Percentiles rank a stretch among this genome's conserved stretches.
These are phyloP conservation scores for Aphidoletes aphidimyza DNA, from an alignment of 2,888 invertebrate species.

Conservation along the genomic window DNA sequence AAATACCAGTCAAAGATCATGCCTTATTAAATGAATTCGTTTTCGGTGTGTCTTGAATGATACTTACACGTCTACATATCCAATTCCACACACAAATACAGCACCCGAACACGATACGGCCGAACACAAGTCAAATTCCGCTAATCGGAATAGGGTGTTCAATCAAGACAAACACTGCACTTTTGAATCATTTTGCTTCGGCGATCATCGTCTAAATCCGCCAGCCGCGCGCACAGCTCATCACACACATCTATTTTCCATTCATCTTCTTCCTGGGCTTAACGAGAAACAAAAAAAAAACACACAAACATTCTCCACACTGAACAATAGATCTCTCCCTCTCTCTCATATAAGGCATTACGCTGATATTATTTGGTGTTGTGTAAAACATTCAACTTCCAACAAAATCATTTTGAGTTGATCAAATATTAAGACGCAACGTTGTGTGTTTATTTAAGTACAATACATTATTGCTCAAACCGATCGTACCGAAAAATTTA, in stretches of 20 bases:
- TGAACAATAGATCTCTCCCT: too few relatives aligned
- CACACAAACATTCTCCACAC: too few relatives aligned
- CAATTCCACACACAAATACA: background rate
- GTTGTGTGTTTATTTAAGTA: background rate
- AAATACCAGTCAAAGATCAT: background rate
- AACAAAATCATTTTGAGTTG: background rate
- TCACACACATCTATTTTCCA: background rate
- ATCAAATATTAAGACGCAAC: conserved; percentile 5
- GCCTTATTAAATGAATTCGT: background rate
- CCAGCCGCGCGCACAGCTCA: background rate
- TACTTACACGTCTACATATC: too few relatives aligned
- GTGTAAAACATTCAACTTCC: background rate
- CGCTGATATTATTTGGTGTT: too few relatives aligned
- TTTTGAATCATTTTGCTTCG: background rate
- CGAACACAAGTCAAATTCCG: background rate
- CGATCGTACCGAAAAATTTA: conserved; percentile 8
- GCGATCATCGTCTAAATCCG: background rate
- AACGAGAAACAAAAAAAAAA: background rate
- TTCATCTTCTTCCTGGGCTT: conserved; percentile 1
- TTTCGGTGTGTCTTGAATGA: background rate
- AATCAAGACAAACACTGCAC: conserved; percentile 17
- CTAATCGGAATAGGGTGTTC: background rate
- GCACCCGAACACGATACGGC: background rate
- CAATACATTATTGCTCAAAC: background rate
- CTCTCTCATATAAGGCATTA: too few relatives aligned